Conservation (phyloP, 2,113 vertebrate species). For the Myiozetetes cayanensis region DNA sequence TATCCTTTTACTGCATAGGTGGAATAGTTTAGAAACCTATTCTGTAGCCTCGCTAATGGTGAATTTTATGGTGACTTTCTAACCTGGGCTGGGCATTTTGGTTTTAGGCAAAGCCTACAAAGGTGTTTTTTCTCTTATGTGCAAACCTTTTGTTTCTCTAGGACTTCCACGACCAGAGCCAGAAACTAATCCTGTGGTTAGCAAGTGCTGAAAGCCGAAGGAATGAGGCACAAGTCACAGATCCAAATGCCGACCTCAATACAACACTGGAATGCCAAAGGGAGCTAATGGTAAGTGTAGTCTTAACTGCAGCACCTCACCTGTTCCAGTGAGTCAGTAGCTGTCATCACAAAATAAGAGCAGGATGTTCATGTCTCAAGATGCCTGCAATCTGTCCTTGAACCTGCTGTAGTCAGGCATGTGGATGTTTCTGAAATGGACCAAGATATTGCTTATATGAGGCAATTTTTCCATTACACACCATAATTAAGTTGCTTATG, state of each 20-base stretch:
- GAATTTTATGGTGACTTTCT: background rate
- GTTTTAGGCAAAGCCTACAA: background rate
- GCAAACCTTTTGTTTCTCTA: slow-evolving; percentile 41
- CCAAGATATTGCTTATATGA: background rate
- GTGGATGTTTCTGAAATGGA: background rate
- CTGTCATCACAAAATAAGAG: background rate
- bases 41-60: background rate
- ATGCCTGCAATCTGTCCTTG: background rate
- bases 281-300: slow-evolving; percentile 76
- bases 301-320: background rate
- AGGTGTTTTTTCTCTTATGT: background rate
- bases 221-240: slow-evolving; percentile 38
- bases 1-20: background rate
- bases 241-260: slow-evolving; percentile 41
- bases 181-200: slow-evolving; percentile 84
- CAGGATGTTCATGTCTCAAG: background rate
- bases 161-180: slow-evolving; percentile 89
- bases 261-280: slow-evolving; percentile 66
- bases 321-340: background rate
- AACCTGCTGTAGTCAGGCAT: background rate
- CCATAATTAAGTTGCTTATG: background rate
- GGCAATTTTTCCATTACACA: background rate
- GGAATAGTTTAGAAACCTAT: background rate
- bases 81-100: background rate
- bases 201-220: slow-evolving; percentile 77